Conservation (phyloP, 2,113 vertebrate genomes). For the Chionis minor region DNA sequence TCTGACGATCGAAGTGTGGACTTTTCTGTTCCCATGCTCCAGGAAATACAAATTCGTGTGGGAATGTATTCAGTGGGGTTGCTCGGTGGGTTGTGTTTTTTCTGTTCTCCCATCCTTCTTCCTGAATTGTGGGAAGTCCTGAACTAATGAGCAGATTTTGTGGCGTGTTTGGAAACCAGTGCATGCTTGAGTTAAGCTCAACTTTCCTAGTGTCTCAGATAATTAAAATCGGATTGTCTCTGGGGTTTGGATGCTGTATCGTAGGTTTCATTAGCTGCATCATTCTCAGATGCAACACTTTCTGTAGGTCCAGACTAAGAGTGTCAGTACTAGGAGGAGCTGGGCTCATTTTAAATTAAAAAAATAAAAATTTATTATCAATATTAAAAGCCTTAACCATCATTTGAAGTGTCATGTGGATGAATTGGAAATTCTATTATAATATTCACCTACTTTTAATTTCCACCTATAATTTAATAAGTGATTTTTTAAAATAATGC, state of each 20-base stretch:
- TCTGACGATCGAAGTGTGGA: not conserved
- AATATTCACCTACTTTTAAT: not conserved
- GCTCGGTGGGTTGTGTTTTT: not conserved
- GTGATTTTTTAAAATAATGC: not conserved
- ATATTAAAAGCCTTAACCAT: not conserved
- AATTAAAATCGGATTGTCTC: not conserved
- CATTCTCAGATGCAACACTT: not conserved
- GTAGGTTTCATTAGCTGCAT: not conserved
- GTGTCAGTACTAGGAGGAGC: not conserved
- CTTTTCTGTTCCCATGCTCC: not conserved
- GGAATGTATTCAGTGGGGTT: not conserved
- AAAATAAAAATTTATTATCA: not conserved
- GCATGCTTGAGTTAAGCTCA: not conserved
- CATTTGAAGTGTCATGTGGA: not conserved
- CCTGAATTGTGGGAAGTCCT: not conserved
- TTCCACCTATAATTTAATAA: not conserved
- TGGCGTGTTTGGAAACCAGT: not conserved
- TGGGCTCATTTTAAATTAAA: not conserved
- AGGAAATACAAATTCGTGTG: not conserved
- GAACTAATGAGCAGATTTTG: not conserved
- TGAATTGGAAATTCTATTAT: not conserved
- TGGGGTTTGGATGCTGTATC: not conserved
- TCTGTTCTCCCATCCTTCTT: not conserved
- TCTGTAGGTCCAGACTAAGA: not conserved
- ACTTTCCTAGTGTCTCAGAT: not conserved